Evolutionary conservation across 1,140 invertebrate genomes (phyloP).

Genomic region (Cephus cinctus): DNA sequence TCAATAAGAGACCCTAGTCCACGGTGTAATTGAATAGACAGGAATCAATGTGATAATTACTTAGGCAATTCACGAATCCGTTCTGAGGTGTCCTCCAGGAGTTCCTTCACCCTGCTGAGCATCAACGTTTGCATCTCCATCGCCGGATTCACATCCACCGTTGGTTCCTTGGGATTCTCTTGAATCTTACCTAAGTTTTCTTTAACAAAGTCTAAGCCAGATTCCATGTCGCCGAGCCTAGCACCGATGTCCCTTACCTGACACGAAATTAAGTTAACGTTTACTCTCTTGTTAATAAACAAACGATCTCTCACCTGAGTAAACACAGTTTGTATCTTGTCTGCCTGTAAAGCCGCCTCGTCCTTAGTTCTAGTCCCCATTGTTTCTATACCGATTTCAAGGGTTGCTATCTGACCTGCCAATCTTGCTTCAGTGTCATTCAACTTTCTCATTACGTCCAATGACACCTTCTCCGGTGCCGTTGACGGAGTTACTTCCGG

Average conservation of each 20-base stretch:
- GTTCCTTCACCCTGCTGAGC: slow-evolving; percentile 33
- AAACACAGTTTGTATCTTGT: slow-evolving; percentile 28
- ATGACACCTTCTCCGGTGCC: slow-evolving; percentile 27
- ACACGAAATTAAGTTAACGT: neutral
- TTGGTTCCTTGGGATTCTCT: slow-evolving; percentile 16
- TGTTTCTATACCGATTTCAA: slow-evolving; percentile 31
- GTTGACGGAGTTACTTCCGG: slow-evolving; percentile 3
- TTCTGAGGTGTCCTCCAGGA: slow-evolving; percentile 37
- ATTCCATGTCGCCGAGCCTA: slow-evolving; percentile 24
- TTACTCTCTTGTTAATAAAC: neutral
- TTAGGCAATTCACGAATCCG: slow-evolving; percentile 39
- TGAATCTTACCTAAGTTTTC: no score
- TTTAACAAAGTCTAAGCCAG: no score
- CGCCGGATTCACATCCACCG: slow-evolving; percentile 18
- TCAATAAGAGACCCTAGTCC: neutral
- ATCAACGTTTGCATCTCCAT: slow-evolving; percentile 33
- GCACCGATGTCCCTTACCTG: slow-evolving; percentile 25
- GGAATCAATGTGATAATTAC: slow-evolving; percentile 22
- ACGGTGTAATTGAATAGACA: neutral
- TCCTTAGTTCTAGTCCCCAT: slow-evolving; percentile 27
- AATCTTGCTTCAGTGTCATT: slow-evolving; percentile 39
- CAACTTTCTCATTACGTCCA: slow-evolving; percentile 56
- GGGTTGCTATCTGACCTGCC: slow-evolving; percentile 26
- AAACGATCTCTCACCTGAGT: slow-evolving; percentile 31
- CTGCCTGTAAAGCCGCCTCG: slow-evolving; percentile 26